Evolutionary conservation across 2,797 vertebrate genomes (phyloP), one percentile per base, ranked within the genome.

Genomic region (Vireo griseus): DNA sequence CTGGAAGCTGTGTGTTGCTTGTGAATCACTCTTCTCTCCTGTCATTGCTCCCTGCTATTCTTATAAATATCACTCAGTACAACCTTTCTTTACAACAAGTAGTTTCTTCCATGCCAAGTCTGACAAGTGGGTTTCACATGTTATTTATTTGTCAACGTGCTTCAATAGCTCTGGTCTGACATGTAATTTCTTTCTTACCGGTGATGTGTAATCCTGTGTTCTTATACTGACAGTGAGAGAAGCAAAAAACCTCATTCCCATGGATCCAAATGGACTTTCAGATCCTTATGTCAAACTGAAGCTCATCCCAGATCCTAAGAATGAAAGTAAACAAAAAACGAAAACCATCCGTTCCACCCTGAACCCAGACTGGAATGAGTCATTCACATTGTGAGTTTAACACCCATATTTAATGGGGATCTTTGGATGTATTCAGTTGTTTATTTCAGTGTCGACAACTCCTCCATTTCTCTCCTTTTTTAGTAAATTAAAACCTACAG

Each of bases 261-360:
- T 99, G 99, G 99, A 99, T 97, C 99, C 99, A 31, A 99, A 99
- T 29, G 99, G 99, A 65, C 98, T 99, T 88, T 99, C 99, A 48
- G 99, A 99, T 94, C 99, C 99, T 1, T 99, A 99, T 3, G 99
- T 99, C 62, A 99, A 99, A 97, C 99, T 99, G 96, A 99, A 99
- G 94, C 98, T 99, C 88, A 99, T 99, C 95, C 99, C 99, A 16
- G 99, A 99, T 91, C 99, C 99, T 50, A 99, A 99, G 98, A 99
- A 99, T 7, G 99, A 99, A 96, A 99, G 99, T 91, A 99, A 99
- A 97, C 98, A 99, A 84, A 99, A 99, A 97, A 99, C 99, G 77
- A 99, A 99, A 97, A 99, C 99, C 84, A 99, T 99, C 96, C 99
- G 99, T 66, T 99, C 99, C 13, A 99, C 99, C 2, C 98, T 99